Base-by-base conservation (phyloP, 2,797 vertebrate species). In the Falco columbarius region DNA sequence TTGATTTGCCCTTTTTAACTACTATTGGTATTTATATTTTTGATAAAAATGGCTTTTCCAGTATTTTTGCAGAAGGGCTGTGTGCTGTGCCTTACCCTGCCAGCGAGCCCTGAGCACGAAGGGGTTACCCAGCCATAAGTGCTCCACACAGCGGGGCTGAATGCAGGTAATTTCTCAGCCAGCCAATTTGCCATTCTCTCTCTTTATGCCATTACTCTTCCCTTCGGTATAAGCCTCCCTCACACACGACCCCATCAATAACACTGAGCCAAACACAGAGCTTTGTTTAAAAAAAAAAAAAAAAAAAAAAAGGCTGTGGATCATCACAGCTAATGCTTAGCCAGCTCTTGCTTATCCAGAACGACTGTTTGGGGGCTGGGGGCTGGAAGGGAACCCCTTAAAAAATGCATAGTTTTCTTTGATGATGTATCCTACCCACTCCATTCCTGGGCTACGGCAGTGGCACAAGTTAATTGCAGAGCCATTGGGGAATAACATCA, bases 151-250 rank as follows among this genome's bases (percentile, higher is more conserved):
- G 84, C 46, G 6, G 76, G 91, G 81, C 76, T 89, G 93, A 89
- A 9, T n/a, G 54, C 73, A 75, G 83, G 59, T 76, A 65, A 91
- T 95, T 96, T 85, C 89, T 95, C 86, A 89, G 74, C 42, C 91
- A 89, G 94, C 71, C 93, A 87, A 91, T 96, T 91, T 97, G 77
- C 93, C 87, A 75, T 84, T 80, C 87, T 72, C 67, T 74, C 70
- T 75, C 82, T 56, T 94, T 36, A 56, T 79, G 79, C 77, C 89
- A 93, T 93, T 47, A 92, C 47, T 89, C 89, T 91, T 94, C 81
- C 46, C 73, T 80, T 75, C 0, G 13, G 38, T 89, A 84, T 12
- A 47, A 95, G 84, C 36, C 91, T 95, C 87, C 81, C 91, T 80
- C 89, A 14, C 77, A 73, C 10, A 2, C 2, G 1, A 76, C 86